Evolutionary conservation across 2,113 vertebrate genomes (phyloP).

Genomic region (Leptodactylus fuscus): DNA sequence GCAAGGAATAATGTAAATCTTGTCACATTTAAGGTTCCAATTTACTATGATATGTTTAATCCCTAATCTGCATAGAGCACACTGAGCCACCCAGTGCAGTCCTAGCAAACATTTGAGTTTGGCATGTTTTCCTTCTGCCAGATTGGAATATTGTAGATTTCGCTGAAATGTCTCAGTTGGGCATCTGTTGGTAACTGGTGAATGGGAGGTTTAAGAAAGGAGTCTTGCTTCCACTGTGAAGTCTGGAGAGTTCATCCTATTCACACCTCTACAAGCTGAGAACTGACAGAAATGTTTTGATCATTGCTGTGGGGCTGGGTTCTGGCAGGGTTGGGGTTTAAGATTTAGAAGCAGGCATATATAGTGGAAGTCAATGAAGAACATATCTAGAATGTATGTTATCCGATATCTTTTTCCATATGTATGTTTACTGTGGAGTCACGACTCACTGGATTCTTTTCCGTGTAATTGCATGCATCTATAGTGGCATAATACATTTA

Average conservation of each 20-base stretch:
- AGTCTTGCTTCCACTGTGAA: conserved; percentile 21
- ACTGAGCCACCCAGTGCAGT: background rate
- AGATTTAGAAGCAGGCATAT: background rate
- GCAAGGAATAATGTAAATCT: background rate
- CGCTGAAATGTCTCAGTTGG: conserved; percentile 6
- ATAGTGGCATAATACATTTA: too few species aligned
- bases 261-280: background rate
- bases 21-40: background rate
- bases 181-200: conserved; percentile 38
- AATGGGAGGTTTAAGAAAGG: conserved; percentile 29
- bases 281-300: background rate
- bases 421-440: background rate
- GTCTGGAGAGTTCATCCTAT: background rate
- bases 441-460: background rate
- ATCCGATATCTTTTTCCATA: too few species aligned
- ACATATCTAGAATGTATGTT: too few species aligned
- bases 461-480: too few species aligned
- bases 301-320: background rate
- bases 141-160: conserved; percentile 23
- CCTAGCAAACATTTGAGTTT: conserved; percentile 13
- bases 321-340: background rate
- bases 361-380: too few species aligned
- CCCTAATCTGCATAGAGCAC: background rate
- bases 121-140: conserved; percentile 15
- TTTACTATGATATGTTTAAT: background rate